Conservation (phyloP, 2,113 vertebrate genomes). For the Pseudonaja textilis region DNA sequence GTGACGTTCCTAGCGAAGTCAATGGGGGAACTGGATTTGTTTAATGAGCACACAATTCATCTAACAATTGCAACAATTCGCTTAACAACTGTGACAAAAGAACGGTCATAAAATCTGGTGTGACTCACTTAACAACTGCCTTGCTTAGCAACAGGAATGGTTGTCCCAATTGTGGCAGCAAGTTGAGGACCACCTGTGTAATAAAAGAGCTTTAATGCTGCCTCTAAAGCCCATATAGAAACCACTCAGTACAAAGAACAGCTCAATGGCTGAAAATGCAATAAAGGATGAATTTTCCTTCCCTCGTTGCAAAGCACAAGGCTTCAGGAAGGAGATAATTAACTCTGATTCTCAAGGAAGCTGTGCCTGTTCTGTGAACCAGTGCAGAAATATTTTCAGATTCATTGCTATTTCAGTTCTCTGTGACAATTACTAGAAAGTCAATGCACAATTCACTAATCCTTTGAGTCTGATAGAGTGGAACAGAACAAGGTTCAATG, state of each 20-base stretch:
- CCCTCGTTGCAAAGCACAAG: background rate
- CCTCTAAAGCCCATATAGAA: slow-evolving; percentile 16
- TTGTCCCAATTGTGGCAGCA: background rate
- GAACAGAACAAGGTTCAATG: slow-evolving; percentile 9
- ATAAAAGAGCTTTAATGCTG: slow-evolving; percentile 34
- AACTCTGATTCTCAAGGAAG: background rate
- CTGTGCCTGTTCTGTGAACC: background rate
- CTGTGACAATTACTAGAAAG: background rate
- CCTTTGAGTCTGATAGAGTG: background rate
- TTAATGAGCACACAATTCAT: background rate
- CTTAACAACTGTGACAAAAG: background rate
- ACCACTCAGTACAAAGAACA: background rate
- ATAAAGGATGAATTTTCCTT: slow-evolving; percentile 22
- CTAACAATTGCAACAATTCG: background rate
- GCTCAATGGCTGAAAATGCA: background rate
- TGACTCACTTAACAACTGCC: background rate
- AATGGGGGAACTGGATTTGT: background rate
- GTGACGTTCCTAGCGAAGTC: background rate
- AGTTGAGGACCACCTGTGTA: background rate
- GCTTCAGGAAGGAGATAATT: background rate
- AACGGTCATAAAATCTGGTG: background rate
- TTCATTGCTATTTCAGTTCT: fast-evolving
- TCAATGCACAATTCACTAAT: background rate
- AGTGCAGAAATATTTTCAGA: fast-evolving
- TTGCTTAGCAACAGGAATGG: background rate